Percentiles rank a stretch among this genome's conserved stretches.
Conservation (phyloP, 1,140 invertebrate species). For the Orchestia grillus region DNA sequence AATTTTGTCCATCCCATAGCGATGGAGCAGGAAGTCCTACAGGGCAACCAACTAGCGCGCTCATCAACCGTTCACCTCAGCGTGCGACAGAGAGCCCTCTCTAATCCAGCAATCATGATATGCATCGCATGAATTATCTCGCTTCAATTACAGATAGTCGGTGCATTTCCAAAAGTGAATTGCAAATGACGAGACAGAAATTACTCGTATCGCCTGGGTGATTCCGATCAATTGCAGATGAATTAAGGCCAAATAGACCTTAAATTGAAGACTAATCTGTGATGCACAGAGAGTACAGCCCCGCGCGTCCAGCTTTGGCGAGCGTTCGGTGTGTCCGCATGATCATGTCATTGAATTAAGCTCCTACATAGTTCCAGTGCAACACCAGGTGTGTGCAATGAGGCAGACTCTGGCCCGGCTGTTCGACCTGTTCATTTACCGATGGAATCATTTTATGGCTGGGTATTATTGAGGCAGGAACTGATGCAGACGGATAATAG, state of each 20-base stretch:
- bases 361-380: not conserved
- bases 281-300: not conserved
- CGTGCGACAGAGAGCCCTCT: not conserved
- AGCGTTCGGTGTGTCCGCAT: not conserved
- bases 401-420: no score
- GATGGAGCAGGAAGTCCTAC: no score
- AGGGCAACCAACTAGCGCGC: not conserved
- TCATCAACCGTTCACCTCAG: not conserved
- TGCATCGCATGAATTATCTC: not conserved
- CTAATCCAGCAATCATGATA: not conserved
- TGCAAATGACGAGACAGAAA: slow-evolving; percentile 16
- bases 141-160: not conserved
- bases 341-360: not conserved
- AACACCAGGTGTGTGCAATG: not conserved
- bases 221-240: slow-evolving; percentile 22
- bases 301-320: no score
- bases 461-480: no score
- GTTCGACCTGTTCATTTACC: no score
- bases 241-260: slow-evolving; percentile 38
- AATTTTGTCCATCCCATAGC: no score
- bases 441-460: no score
- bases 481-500: no score
- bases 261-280: slow-evolving; percentile 14
- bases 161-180: not conserved
- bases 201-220: not conserved